Conservation (phyloP, 1,140 invertebrate genomes). For the Saccostrea cuccullata region DNA sequence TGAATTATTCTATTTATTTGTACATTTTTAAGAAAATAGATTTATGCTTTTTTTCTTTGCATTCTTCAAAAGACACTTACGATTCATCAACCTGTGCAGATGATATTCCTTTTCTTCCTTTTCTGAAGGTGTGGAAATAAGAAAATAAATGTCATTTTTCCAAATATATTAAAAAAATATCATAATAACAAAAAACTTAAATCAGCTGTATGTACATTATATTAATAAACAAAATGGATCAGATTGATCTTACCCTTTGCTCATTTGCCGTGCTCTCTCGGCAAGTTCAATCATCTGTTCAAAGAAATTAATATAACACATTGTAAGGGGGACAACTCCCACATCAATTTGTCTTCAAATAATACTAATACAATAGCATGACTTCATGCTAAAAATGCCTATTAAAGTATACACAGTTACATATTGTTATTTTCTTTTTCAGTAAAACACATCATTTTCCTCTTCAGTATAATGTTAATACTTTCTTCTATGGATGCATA, state of each 20-base stretch:
- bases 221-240: not conserved
- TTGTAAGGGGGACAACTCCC: not conserved
- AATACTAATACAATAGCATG: no score
- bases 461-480: no score
- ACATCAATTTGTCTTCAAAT: not conserved
- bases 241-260: slow-evolving; percentile 72
- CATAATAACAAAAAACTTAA: no score
- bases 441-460: no score
- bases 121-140: slow-evolving; percentile 44
- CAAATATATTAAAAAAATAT: not conserved
- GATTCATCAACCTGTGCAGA: slow-evolving; percentile 70
- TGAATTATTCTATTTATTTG: no score
- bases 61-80: slow-evolving; percentile 58
- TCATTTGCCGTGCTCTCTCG: slow-evolving; percentile 78
- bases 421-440: no score
- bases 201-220: not conserved
- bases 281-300: slow-evolving; percentile 77
- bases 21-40: no score
- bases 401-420: no score
- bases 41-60: no score
- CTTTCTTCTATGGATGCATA: no score
- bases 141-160: not conserved
- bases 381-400: no score
- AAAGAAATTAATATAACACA: slow-evolving; percentile 36
- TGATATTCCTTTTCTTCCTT: slow-evolving; percentile 61